Base-by-base conservation (phyloP, 2,113 vertebrate genomes). In the Vulpes ferrilata region DNA sequence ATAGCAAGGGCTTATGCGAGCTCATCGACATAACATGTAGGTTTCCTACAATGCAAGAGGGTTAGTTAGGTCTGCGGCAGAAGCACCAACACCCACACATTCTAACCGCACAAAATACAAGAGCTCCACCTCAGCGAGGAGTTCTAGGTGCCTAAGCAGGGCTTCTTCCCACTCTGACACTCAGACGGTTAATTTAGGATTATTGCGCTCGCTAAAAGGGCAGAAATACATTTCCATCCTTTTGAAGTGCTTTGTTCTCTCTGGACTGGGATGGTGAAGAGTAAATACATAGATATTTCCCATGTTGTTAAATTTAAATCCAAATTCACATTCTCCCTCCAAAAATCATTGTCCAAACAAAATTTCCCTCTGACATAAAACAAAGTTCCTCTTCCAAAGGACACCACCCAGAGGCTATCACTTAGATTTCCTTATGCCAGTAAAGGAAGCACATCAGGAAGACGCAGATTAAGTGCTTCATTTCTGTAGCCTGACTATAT, bases 351-450 rank as follows among this genome's bases (percentile, higher is more conserved):
- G 51, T 80, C 59, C 5, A 71, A 86, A 90, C 57, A 69, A 84
- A 87, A n/a, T 64, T 81, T 87, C 64, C 96, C 83, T 79, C 93
- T 90, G 84, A 87, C 43, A 69, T 35, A 73, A 79, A 88, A 88
- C 86, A n/a, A 91, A 88, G 48, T 86, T 91, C 35, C 9, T 84
- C 43, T 84, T 59, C 64, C 60, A 97, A 98, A 98, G 97, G 98
- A 98, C 93, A 98, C 97, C 96, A 93, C 97, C 97, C 79, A 78
- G 57, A 76, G 97, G 97, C 98, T 95, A 97, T 97, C 98, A 98
- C 97, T 96, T 98, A 96, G 98, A 98, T 98, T 97, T 97, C 98
- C 98, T 98, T 98, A 98, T 97, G 97, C 91, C 62, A 94, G 97
- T 97, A 98, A 98, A 98, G 98, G 98, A 99, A 98, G 98, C 96